Conservation (phyloP, 2,797 vertebrate species). For the Hozukius guyotensis region DNA sequence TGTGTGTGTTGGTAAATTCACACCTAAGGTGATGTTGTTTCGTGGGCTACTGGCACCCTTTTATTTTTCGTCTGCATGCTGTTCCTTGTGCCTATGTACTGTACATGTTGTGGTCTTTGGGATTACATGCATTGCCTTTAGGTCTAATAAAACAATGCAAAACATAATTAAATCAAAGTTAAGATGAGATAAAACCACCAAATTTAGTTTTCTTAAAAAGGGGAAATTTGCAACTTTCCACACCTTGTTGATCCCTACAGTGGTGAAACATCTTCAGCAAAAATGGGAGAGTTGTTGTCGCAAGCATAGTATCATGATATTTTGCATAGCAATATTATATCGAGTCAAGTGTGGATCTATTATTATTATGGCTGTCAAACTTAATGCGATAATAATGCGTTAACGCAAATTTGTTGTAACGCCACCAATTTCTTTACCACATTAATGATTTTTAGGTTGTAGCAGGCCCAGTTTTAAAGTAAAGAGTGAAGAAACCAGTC, state of each 20-base stretch:
- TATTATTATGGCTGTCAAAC: too few relatives aligned
- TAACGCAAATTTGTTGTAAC: too few relatives aligned
- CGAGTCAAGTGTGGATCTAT: too few relatives aligned
- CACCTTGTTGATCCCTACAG: background rate
- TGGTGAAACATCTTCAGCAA: background rate
- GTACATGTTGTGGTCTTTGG: background rate
- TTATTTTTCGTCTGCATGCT: background rate
- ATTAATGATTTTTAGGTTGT: too few relatives aligned
- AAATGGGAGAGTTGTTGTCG: background rate
- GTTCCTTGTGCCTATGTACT: background rate
- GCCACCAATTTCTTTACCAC: too few relatives aligned
- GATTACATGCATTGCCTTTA: background rate
- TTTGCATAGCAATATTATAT: too few relatives aligned
- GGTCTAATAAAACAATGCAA: background rate
- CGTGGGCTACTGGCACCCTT: background rate
- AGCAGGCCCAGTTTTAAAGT: too few relatives aligned
- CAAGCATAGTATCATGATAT: too few relatives aligned
- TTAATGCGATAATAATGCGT: accelerated
- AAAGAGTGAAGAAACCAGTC: too few relatives aligned
- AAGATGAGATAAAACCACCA: background rate
- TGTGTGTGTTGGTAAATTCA: background rate
- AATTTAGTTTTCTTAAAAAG: background rate
- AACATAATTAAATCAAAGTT: background rate
- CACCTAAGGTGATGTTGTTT: background rate
- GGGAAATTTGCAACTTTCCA: too few relatives aligned